These are phyloP conservation scores for Mungos mungo DNA, from an alignment of 2,113 vertebrate species.

Conservation along the genomic window DNA sequence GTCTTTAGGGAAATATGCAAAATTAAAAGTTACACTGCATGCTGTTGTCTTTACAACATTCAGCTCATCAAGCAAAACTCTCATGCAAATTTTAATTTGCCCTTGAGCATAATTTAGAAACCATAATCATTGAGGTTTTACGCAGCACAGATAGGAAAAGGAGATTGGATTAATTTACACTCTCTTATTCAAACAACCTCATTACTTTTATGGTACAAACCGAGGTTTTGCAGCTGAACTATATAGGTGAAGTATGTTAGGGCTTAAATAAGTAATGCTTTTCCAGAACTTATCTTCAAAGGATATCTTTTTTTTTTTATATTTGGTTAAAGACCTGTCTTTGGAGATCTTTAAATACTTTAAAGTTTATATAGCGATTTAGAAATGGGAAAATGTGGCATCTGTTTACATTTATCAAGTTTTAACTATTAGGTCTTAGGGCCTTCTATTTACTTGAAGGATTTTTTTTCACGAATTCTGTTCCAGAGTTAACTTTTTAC, in stretches of 20 bases:
- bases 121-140: constrained; percentile 99
- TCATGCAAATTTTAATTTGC: constrained; percentile 99
- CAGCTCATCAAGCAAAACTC: constrained; percentile 94
- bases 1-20: constrained; percentile 92
- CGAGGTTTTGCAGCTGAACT: constrained; percentile 91
- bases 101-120: constrained; percentile 99
- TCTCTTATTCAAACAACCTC: constrained; percentile 98
- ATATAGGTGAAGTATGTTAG: constrained; percentile 89
- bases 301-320: constrained; percentile 80
- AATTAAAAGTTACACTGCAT: constrained; percentile 94
- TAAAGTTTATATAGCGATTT: constrained; percentile 78
- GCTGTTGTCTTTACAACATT: constrained; percentile 92
- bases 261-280: constrained; percentile 82
- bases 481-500: constrained; percentile 87
- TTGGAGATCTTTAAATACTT: constrained; percentile 79
- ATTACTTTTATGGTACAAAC: constrained; percentile 97
- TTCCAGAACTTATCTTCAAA: constrained; percentile 79
- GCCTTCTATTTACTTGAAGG: constrained; percentile 82
- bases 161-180: constrained; percentile 97
- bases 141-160: constrained; percentile 92
- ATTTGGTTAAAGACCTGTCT: constrained; percentile 81
- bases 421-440: constrained; percentile 69
- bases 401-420: constrained; percentile 82
- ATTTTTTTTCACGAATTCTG: constrained; percentile 82
- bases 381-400: constrained; percentile 66